Evolutionary conservation across 1,140 invertebrate genomes (phyloP).

Genomic region (Potamilus streckersoni): DNA sequence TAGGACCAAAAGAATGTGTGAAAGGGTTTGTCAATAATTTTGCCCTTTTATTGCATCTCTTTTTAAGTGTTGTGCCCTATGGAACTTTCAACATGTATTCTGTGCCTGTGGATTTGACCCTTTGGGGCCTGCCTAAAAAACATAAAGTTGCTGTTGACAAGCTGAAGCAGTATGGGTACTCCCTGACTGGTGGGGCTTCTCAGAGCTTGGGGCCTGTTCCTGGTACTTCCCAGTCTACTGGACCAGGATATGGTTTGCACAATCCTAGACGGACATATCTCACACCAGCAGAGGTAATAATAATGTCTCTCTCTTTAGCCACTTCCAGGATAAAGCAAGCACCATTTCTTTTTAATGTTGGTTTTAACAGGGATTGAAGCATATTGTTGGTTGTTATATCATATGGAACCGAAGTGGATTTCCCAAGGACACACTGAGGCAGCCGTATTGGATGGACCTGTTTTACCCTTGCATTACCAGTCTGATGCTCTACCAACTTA

Average conservation of each 20-base stretch:
- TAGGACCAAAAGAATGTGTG: background rate
- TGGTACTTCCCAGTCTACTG: constrained; percentile 5
- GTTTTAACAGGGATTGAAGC: too few species aligned
- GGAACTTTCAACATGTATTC: constrained; percentile 35
- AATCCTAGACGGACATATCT: constrained; percentile 28
- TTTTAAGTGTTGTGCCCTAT: constrained; percentile 40
- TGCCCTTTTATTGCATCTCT: background rate
- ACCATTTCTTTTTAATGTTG: too few species aligned
- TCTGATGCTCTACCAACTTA: too few species aligned
- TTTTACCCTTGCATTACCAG: too few species aligned
- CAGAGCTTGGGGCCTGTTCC: background rate
- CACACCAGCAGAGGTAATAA: constrained; percentile 36
- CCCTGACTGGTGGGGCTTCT: constrained; percentile 10
- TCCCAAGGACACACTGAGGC: too few species aligned
- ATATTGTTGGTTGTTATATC: too few species aligned
- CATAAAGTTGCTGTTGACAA: constrained; percentile 22
- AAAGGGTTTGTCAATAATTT: background rate
- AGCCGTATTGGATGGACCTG: too few species aligned
- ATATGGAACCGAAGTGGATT: too few species aligned
- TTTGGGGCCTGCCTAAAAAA: constrained; percentile 42
- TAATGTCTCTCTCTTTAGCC: too few species aligned
- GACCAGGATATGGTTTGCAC: background rate
- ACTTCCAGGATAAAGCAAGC: too few species aligned
- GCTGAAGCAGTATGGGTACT: constrained; percentile 28
- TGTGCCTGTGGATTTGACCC: constrained; percentile 40